phyloP scores from a whole-genome alignment of 2,797 vertebrate species.

The Fistularia tabacaria region DNA sequence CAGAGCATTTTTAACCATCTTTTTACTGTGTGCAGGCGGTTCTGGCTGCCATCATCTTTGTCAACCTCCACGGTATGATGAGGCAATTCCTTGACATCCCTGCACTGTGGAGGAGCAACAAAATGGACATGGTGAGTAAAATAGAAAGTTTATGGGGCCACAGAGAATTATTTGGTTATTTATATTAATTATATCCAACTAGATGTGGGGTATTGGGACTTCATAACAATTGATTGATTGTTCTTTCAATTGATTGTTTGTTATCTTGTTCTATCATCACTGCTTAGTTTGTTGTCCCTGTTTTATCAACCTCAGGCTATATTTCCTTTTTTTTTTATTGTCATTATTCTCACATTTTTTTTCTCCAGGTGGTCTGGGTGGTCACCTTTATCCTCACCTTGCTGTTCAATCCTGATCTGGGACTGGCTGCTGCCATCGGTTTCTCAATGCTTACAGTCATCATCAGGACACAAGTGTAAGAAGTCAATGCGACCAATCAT shows the following conservation, averaged over 20 bases:
- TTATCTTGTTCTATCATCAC: too few relatives aligned
- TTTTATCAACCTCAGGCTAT: background rate
- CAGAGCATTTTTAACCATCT: background rate
- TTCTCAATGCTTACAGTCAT: constrained; percentile 90
- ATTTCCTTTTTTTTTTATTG: background rate
- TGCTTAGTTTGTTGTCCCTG: background rate
- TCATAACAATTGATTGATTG: too few relatives aligned
- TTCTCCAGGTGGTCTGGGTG: constrained; percentile 85
- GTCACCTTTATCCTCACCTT: constrained; percentile 85
- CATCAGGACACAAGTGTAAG: constrained; percentile 91
- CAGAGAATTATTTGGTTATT: background rate
- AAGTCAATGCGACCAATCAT: background rate
- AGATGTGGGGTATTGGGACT: too few relatives aligned
- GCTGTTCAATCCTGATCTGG: constrained; percentile 86
- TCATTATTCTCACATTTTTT: too few relatives aligned
- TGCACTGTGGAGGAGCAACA: constrained; percentile 83
- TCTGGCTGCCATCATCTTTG: constrained; percentile 83
- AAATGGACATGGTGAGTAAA: constrained; percentile 84
- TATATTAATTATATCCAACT: too few relatives aligned
- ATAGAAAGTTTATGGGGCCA: background rate
- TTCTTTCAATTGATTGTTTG: too few relatives aligned
- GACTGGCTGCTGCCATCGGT: constrained; percentile 83
- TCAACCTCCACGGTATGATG: constrained; percentile 93
- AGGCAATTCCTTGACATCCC: constrained; percentile 84
- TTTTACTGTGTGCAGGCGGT: constrained; percentile 77